Percentiles rank a stretch among this genome's conserved stretches.
These are phyloP conservation scores for Phyllotis vaccarum DNA, from an alignment of 2,797 vertebrate species.

Conservation along the genomic window DNA sequence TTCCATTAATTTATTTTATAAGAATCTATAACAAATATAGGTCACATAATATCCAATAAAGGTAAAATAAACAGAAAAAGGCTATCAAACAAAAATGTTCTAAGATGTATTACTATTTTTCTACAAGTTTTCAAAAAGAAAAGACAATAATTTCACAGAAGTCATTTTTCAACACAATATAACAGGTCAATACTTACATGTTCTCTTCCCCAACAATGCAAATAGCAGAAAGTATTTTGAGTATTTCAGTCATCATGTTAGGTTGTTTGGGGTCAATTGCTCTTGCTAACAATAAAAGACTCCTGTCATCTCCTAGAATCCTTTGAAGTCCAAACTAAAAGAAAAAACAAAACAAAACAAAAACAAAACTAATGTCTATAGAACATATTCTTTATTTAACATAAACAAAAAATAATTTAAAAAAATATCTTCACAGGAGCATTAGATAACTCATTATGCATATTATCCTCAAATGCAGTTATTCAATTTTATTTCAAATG, in stretches of 20 bases:
- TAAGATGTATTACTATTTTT: conserved; percentile 14
- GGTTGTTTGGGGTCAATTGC: conserved; percentile 97
- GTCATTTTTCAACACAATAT: conserved; percentile 31
- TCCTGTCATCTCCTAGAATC: conserved; percentile 96
- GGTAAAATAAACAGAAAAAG: conserved; percentile 39
- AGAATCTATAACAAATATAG: conserved; percentile 40
- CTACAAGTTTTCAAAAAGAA: conserved; percentile 10
- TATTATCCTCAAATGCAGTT: conserved; percentile 23
- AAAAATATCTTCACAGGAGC: neutral
- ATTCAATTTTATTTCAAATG: neutral
- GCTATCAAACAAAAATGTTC: neutral
- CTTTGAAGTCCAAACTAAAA: conserved; percentile 95
- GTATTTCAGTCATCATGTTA: conserved; percentile 98
- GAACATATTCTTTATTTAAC: conserved; percentile 42
- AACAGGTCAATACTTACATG: conserved; percentile 90
- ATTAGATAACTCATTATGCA: neutral
- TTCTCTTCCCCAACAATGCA: conserved; percentile 98
- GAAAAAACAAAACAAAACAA: neutral
- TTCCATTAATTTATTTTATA: conserved; percentile 43
- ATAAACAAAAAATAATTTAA: conserved; percentile 43
- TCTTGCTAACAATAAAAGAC: conserved; percentile 94
- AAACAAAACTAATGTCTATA: neutral
- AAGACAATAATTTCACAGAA: conserved; percentile 33
- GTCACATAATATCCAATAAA: conserved; percentile 23
- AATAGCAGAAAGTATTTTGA: conserved; percentile 98